These are phyloP conservation scores for Crotalus helleri DNA, from an alignment of 2,113 vertebrate genomes.

Conservation along the genomic window DNA sequence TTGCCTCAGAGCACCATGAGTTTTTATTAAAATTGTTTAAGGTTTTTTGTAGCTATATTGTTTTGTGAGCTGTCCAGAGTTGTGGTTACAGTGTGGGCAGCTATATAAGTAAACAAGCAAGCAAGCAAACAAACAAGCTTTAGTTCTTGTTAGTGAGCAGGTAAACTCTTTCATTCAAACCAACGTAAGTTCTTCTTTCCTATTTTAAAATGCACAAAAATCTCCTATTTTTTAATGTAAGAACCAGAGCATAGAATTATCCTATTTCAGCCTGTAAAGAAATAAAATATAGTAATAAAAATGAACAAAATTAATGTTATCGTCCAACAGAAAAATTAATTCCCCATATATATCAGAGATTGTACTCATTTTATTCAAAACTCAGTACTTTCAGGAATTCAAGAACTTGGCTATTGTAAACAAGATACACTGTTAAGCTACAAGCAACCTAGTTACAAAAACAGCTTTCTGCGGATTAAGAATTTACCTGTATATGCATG, in stretches of 20 bases:
- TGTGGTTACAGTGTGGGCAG: background rate
- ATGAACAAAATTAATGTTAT: constrained; percentile 25
- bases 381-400: background rate
- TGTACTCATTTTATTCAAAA: background rate
- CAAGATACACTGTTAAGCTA: background rate
- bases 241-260: constrained; percentile 23
- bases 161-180: background rate
- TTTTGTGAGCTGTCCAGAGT: background rate
- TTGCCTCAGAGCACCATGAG: background rate
- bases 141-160: background rate
- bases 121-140: background rate
- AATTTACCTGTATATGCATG: background rate
- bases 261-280: background rate
- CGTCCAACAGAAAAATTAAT: background rate
- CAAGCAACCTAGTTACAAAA: background rate
- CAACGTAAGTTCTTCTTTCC: constrained; percentile 25
- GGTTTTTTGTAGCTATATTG: background rate
- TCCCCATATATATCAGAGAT: background rate
- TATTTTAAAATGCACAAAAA: constrained; percentile 22
- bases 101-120: background rate
- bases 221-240: constrained; percentile 5
- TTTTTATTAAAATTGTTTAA: background rate
- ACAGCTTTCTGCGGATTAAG: background rate
- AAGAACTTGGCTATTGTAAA: background rate
- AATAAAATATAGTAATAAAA: constrained; percentile 16